phyloP scores from a whole-genome alignment of 2,888 invertebrate genomes.

The Eupithecia subfuscata region DNA sequence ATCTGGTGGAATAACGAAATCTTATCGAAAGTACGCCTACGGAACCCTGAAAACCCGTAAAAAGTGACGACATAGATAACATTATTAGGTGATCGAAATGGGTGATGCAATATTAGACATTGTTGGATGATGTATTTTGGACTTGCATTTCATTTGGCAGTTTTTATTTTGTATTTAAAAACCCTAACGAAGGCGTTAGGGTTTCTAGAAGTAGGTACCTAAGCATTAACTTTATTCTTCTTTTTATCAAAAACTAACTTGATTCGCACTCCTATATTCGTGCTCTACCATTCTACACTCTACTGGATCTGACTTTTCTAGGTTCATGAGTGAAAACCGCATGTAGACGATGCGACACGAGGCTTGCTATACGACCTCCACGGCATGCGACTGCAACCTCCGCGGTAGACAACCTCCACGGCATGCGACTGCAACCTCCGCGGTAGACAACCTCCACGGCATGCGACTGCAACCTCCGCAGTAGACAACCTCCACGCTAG shows the following conservation, averaged over 20 bases:
- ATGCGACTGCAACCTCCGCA: no score
- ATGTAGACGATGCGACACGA: no score
- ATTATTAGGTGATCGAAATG: slow-evolving; percentile 20
- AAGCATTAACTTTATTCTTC: background rate
- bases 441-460: no score
- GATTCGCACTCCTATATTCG: background rate
- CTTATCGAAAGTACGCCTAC: background rate
- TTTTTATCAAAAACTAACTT: background rate
- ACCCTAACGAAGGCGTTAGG: background rate
- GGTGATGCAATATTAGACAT: slow-evolving; percentile 36
- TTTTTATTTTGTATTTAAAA: background rate
- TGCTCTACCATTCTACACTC: no score
- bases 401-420: no score
- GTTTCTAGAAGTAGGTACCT: background rate
- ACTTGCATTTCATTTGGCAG: background rate
- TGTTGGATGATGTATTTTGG: slow-evolving; percentile 8
- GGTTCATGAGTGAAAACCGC: no score
- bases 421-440: no score
- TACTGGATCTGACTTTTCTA: no score
- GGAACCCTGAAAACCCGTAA: slow-evolving; percentile 23
- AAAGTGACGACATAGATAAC: slow-evolving; percentile 28
- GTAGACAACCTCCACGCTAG: no score
- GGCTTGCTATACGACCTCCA: no score
- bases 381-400: no score
- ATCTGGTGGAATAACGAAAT: background rate